Evolutionary conservation across 2,888 invertebrate species (phyloP).

Genomic region (Drosophila kuntzei): DNA sequence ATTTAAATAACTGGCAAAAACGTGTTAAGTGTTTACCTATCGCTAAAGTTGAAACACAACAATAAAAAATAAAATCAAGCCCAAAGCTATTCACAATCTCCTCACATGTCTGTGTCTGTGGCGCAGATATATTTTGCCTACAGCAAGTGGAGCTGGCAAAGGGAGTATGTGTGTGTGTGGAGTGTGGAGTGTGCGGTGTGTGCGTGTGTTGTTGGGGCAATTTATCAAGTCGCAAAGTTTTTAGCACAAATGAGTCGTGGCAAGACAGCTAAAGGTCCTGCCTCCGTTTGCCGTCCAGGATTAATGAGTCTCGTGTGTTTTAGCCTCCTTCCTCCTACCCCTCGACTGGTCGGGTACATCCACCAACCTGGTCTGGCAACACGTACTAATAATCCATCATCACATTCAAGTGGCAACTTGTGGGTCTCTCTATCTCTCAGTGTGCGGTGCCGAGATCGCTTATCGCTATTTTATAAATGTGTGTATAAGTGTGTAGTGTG

Average conservation of each 20-base stretch:
- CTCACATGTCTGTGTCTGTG: constrained; percentile 42
- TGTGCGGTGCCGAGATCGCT: constrained; percentile 50
- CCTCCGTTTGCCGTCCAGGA: constrained; percentile 67
- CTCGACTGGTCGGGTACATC: constrained; percentile 39
- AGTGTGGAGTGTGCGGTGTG: constrained; percentile 19
- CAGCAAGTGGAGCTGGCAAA: constrained; percentile 23
- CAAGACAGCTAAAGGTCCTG: constrained; percentile 59
- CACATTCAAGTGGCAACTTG: constrained; percentile 67
- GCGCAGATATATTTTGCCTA: constrained; percentile 32
- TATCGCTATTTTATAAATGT: constrained; percentile 39
- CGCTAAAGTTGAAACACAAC: constrained; percentile 63
- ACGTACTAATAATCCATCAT: constrained; percentile 83
- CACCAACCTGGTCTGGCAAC: constrained; percentile 66
- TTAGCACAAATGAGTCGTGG: constrained; percentile 79
- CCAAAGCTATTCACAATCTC: constrained; percentile 31
- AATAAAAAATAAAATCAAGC: constrained; percentile 28
- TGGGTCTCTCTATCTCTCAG: constrained; percentile 28
- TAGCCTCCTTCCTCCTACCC: constrained; percentile 15
- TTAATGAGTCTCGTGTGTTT: constrained; percentile 83
- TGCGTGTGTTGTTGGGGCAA: constrained; percentile 55
- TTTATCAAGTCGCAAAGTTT: constrained; percentile 79
- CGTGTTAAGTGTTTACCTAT: constrained; percentile 85
- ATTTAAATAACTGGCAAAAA: constrained; percentile 78
- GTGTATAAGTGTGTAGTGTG: constrained; percentile 4
- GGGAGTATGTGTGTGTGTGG: constrained; percentile 21